Percentiles rank a stretch among this genome's conserved stretches.
These are phyloP conservation scores for Amphipoea oculea DNA, from an alignment of 2,888 invertebrate genomes.

Conservation along the genomic window DNA sequence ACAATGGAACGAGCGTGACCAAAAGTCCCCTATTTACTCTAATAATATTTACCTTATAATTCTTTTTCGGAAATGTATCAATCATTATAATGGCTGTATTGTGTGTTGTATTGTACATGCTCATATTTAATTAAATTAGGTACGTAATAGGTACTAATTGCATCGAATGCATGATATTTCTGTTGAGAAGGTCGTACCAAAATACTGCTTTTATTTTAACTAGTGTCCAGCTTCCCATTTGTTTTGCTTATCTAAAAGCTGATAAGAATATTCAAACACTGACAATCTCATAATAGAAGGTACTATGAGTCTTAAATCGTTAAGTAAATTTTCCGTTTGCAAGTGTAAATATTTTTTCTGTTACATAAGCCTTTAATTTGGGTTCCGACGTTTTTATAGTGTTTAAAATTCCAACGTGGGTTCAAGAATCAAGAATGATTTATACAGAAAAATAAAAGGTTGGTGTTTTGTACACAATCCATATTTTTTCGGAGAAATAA, in stretches of 20 bases:
- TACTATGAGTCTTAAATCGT: constrained; percentile 43
- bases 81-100: background rate
- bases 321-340: constrained; percentile 50
- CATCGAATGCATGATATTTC: background rate
- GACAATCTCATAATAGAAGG: constrained; percentile 39
- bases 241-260: constrained; percentile 50
- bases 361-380: constrained; percentile 33
- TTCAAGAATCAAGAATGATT: background rate
- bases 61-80: background rate
- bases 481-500: constrained; percentile 2
- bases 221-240: constrained; percentile 7
- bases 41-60: background rate
- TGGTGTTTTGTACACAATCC: background rate
- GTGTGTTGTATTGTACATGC: background rate
- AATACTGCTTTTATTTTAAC: background rate
- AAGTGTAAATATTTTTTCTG: constrained; percentile 50
- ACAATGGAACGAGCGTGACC: background rate
- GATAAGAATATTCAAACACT: constrained; percentile 53
- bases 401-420: constrained; percentile 28
- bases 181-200: background rate
- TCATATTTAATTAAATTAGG: background rate
- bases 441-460: background rate
- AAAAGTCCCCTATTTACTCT: background rate
- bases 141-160: too few relatives aligned
- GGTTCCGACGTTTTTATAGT: constrained; percentile 38